Base-by-base conservation (phyloP, 2,797 vertebrate genomes). In the Enteromius treurensis region DNA sequence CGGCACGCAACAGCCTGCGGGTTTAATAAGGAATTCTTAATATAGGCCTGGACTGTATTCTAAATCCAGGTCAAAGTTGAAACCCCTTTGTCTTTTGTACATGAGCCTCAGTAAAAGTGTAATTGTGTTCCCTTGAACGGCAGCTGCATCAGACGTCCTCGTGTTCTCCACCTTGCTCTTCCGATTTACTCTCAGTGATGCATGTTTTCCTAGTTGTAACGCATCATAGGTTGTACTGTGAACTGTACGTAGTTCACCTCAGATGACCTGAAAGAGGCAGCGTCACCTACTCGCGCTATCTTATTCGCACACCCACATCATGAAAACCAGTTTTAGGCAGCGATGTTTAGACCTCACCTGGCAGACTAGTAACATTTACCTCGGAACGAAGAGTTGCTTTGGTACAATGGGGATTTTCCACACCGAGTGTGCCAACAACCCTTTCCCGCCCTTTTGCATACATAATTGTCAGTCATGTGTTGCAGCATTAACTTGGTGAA, bases 321-420 rank as follows among this genome's bases (percentile, higher is more conserved):
- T 76, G 79, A 77, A 64, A 87, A 85, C 67, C 73, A 73, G 84
- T 84, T 84, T 55, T 65, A 29, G 55, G 62, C 75, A 81, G 75
- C 76, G 5, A 60, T n/a, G 40, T 78, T 84, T 82, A 73, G 49
- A 68, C 79, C 78, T 88, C 85, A 86, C 84, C 58, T 80, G 47
- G 53, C 80, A 19, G 10, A 75, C 69, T 80, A 13, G 71, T 62
- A 85, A 77, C 47, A 62, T 81, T 87, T 70, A 84, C 85, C 80
- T 85, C 77, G 55, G 58, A 82, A 67, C 67, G 74, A 80, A 79
- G 58, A 53, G 53, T 68, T 58, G 51, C 70, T 70, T 82, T 49
- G 77, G 77, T 62, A 83, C 80, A 83, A 83, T 83, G 77, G 85
- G 77, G 85, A 80, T 83, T 86, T 86, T 83, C 81, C 81, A 84